phyloP scores from a whole-genome alignment of 2,797 vertebrate species.

The Mormyrops attenuatus region DNA sequence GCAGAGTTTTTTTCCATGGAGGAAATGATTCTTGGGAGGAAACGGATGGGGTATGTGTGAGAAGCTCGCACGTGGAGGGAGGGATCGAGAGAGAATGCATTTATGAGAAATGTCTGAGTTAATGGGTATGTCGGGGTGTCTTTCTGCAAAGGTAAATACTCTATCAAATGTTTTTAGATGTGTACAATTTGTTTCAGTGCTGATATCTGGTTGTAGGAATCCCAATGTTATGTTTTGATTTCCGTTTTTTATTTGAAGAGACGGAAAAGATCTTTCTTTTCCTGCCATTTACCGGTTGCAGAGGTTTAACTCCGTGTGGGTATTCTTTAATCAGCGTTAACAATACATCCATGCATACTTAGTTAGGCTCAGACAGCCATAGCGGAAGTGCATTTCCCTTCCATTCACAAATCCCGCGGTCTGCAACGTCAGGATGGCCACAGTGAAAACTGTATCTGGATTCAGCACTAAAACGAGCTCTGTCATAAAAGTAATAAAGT shows the following conservation, averaged over 20 bases:
- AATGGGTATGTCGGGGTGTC: neutral
- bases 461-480: neutral
- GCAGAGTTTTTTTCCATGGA: neutral
- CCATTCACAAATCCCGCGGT: neutral
- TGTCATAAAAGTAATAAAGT: neutral
- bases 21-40: conserved; percentile 4
- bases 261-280: neutral
- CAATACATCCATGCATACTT: neutral
- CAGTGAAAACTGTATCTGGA: neutral
- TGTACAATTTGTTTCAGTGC: neutral
- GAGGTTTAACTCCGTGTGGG: neutral
- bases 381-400: neutral
- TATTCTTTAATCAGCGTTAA: neutral
- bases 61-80: neutral
- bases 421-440: neutral
- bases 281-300: neutral
- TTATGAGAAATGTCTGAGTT: neutral
- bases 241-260: neutral
- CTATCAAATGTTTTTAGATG: neutral
- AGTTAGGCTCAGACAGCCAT: neutral
- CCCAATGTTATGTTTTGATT: neutral
- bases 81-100: neutral
- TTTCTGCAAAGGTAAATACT: neutral
- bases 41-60: neutral
- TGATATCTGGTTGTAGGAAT: neutral